Evolutionary conservation across 2,113 vertebrate genomes (phyloP).

Genomic region (Bucco capensis): DNA sequence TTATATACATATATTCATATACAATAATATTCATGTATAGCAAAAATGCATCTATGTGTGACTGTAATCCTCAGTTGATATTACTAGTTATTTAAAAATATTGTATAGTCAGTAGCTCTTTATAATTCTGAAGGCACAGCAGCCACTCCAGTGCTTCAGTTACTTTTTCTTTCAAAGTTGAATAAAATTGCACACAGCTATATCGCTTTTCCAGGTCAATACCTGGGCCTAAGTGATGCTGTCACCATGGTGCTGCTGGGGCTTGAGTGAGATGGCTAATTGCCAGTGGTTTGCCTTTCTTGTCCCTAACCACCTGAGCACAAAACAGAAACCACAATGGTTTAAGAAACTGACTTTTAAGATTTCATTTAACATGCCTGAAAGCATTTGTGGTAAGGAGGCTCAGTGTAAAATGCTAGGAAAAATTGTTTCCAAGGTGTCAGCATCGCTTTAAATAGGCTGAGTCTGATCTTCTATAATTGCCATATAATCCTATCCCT

Average conservation of each 20-base stretch:
- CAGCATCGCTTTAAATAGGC: neutral
- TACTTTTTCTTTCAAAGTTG: neutral
- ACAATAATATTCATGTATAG: neutral
- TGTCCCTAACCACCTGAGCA: neutral
- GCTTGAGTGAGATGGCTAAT: neutral
- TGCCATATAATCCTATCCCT: neutral
- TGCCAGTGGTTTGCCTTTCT: neutral
- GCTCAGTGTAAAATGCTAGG: neutral
- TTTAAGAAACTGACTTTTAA: neutral
- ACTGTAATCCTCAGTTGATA: neutral
- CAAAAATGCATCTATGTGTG: neutral
- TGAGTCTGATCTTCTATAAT: neutral
- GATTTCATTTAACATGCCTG: neutral
- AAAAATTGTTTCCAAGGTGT: neutral
- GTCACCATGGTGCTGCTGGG: neutral
- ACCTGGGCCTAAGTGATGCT: neutral
- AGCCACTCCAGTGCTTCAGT: neutral
- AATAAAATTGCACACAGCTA: rapidly evolving
- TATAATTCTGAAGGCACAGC: neutral
- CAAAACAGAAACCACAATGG: neutral
- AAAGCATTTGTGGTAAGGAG: neutral
- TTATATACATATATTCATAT: neutral
- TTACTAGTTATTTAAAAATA: neutral
- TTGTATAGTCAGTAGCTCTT: neutral
- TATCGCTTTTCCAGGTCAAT: slow-evolving; percentile 1